Evolutionary conservation across 2,113 vertebrate species (phyloP).

Genomic region (Sinocyclocheilus maitianheensis): DNA sequence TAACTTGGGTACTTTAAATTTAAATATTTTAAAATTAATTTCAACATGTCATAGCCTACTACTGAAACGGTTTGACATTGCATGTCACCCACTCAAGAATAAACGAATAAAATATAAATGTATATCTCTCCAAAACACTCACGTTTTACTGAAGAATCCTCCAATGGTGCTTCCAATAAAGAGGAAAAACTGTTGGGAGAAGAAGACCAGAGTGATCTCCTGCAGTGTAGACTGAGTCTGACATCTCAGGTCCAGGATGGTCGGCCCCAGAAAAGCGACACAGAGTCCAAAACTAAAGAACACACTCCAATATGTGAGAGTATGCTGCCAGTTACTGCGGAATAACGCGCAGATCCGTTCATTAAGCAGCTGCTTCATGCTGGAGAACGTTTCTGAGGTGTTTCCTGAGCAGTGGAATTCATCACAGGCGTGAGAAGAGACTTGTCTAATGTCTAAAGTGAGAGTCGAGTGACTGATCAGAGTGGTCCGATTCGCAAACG

Average conservation of each 20-base stretch:
- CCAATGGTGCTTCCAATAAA: conserved; percentile 88
- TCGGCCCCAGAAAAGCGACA: conserved; percentile 93
- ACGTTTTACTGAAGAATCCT: conserved; percentile 90
- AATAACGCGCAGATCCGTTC: conserved; percentile 81
- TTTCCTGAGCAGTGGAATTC: background rate
- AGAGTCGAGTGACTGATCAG: background rate
- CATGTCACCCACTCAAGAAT: background rate
- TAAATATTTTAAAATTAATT: background rate
- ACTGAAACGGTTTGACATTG: background rate
- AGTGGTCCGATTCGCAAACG: background rate
- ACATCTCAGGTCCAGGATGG: conserved; percentile 92
- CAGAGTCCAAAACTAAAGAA: conserved; percentile 97
- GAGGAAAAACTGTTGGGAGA: conserved; percentile 91
- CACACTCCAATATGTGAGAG: conserved; percentile 93
- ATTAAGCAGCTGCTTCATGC: conserved; percentile 75
- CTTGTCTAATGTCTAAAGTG: background rate
- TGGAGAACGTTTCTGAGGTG: background rate
- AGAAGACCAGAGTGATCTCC: conserved; percentile 96
- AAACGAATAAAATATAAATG: too few species aligned
- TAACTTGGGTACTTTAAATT: background rate
- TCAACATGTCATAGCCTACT: background rate
- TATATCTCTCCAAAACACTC: conserved; percentile 66
- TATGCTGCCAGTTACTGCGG: conserved; percentile 82
- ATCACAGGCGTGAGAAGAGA: background rate
- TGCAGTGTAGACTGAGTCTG: conserved; percentile 93